Conservation (phyloP, 2,113 vertebrate species). For the Seriola rivoliana region DNA sequence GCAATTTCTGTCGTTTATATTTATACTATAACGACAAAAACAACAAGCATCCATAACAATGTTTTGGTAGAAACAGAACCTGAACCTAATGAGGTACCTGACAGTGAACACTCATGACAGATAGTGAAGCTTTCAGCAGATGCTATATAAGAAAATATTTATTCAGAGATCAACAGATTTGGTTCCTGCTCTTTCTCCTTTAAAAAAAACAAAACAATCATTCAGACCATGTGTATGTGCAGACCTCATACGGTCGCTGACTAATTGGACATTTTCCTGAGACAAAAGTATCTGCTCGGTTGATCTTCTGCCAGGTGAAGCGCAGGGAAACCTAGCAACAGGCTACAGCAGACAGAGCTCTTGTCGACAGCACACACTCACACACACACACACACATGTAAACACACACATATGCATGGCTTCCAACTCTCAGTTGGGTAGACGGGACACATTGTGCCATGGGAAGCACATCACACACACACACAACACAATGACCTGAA, state of each 20-base stretch:
- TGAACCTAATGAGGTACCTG: neutral
- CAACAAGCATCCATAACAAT: neutral
- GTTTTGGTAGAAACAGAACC: neutral
- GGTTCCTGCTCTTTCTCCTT: neutral
- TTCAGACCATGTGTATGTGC: neutral
- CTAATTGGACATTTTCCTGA: constrained; percentile 46
- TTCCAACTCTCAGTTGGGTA: constrained; percentile 10
- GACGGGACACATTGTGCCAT: constrained; percentile 44
- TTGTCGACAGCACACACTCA: constrained; percentile 11
- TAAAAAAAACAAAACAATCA: neutral
- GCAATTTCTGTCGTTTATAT: neutral
- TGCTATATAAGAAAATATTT: neutral
- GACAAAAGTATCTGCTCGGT: constrained; percentile 53
- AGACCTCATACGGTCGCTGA: neutral
- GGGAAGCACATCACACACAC: constrained; percentile 31
- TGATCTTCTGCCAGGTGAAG: constrained; percentile 61
- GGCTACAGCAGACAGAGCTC: constrained; percentile 55
- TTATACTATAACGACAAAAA: neutral
- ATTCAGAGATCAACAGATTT: neutral
- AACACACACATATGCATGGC: neutral
- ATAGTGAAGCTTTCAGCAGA: neutral
- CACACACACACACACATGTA: neutral
- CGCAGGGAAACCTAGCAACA: constrained; percentile 76
- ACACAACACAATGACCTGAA: constrained; percentile 26
- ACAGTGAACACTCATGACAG: neutral